Percentiles rank a stretch among this genome's conserved stretches.
These are phyloP conservation scores for Hoplias malabaricus DNA, from an alignment of 2,113 vertebrate species.

Conservation along the genomic window DNA sequence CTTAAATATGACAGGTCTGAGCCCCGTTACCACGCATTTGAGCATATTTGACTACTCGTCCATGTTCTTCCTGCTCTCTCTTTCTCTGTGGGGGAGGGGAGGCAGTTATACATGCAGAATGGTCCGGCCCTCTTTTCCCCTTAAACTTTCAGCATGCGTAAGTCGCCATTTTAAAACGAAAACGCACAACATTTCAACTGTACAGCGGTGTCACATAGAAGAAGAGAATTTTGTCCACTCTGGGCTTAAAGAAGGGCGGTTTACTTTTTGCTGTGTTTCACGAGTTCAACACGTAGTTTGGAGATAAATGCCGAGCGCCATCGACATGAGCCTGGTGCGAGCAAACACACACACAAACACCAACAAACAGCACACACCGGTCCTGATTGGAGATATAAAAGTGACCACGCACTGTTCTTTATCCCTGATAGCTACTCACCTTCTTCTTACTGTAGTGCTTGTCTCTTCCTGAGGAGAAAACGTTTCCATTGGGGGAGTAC, in stretches of 20 bases:
- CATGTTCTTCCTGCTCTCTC: slow-evolving; percentile 24
- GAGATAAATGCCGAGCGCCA: not conserved
- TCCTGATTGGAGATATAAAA: too few species aligned
- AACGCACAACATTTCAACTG: slow-evolving; percentile 11
- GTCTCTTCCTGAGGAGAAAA: slow-evolving; percentile 53
- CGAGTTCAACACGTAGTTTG: not conserved
- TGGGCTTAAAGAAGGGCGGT: not conserved
- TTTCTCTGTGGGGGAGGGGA: slow-evolving; percentile 61
- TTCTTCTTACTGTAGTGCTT: slow-evolving; percentile 66
- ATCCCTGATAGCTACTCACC: slow-evolving; percentile 60
- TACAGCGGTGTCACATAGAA: not conserved
- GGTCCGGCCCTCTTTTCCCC: slow-evolving; percentile 60
- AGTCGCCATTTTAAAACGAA: slow-evolving; percentile 74
- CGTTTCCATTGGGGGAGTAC: slow-evolving; percentile 54
- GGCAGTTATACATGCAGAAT: slow-evolving; percentile 55
- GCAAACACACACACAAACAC: not conserved
- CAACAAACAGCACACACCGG: not conserved
- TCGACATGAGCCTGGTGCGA: not conserved
- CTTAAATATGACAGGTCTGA: not conserved
- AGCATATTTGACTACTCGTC: not conserved
- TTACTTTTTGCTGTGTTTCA: not conserved
- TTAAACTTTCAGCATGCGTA: slow-evolving; percentile 75
- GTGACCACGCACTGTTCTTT: not conserved
- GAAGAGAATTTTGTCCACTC: not conserved
- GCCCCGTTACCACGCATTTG: not conserved